Conservation (phyloP, 2,113 vertebrate genomes). For the Ascaphus truei region DNA sequence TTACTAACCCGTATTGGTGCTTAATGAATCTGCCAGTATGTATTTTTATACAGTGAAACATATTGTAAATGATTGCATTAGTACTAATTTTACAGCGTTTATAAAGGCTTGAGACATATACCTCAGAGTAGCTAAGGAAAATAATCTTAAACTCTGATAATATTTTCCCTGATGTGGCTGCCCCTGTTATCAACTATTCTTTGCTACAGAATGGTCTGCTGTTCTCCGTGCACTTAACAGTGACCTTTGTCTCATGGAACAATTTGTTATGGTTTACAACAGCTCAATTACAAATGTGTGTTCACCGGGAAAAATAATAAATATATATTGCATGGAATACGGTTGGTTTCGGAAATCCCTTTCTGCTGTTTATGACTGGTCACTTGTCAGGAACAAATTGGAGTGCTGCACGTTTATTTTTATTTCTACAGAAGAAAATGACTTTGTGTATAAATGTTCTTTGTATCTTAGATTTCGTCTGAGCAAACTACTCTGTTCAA, state of each 20-base stretch:
- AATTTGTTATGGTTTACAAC: slow-evolving; percentile 4
- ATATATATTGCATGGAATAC: neutral
- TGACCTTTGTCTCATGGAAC: neutral
- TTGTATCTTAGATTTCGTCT: slow-evolving; percentile 10
- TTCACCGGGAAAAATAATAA: neutral
- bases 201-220: neutral
- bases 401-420: slow-evolving; percentile 10
- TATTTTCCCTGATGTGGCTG: neutral
- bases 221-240: neutral
- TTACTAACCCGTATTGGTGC: no score
- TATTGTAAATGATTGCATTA: no score
- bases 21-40: no score
- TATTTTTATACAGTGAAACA: no score
- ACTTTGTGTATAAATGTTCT: slow-evolving; percentile 19
- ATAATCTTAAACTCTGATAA: neutral
- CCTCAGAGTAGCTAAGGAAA: neutral
- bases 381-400: slow-evolving; percentile 19
- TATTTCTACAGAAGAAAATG: slow-evolving; percentile 6
- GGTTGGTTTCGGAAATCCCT: slow-evolving; percentile 9
- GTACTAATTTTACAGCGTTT: neutral
- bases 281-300: slow-evolving; percentile 12
- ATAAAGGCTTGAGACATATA: neutral
- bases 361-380: slow-evolving; percentile 19
- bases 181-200: neutral
- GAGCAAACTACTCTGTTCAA: slow-evolving; percentile 15